These are phyloP conservation scores for Caloenas nicobarica DNA, from an alignment of 2,113 vertebrate species.

Conservation along the genomic window DNA sequence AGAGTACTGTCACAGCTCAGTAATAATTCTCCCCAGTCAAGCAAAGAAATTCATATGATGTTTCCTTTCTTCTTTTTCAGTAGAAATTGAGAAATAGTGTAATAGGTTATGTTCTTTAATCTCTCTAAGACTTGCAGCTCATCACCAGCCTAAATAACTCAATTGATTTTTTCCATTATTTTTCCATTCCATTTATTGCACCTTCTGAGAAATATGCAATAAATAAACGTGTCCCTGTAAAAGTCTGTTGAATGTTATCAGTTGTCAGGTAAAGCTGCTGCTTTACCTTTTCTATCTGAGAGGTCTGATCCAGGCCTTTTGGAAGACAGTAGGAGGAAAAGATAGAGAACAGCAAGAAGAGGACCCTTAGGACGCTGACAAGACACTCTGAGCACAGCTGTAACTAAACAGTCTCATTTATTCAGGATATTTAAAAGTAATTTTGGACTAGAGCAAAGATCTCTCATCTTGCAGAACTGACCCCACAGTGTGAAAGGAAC, in stretches of 20 bases:
- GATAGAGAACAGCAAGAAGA: background rate
- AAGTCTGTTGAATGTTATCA: background rate
- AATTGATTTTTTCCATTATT: background rate
- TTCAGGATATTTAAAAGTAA: background rate
- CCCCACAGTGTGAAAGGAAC: background rate
- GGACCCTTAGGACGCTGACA: background rate
- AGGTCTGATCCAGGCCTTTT: background rate
- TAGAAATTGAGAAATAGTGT: background rate
- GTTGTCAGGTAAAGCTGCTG: background rate
- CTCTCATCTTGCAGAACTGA: background rate
- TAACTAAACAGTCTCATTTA: background rate
- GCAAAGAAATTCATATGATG: background rate
- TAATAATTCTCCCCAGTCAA: background rate
- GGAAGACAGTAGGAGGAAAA: background rate
- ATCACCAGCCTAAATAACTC: background rate
- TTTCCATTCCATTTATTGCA: background rate
- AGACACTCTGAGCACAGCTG: background rate
- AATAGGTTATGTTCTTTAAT: background rate
- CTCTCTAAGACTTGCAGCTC: background rate
- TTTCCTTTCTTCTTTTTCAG: background rate
- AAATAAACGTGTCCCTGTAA: background rate
- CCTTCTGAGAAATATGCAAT: background rate
- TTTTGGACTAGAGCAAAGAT: background rate
- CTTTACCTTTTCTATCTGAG: background rate
- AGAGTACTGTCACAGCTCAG: background rate